phyloP scores from a whole-genome alignment of 2,113 vertebrate genomes.

The Atherinomorus stipes region DNA sequence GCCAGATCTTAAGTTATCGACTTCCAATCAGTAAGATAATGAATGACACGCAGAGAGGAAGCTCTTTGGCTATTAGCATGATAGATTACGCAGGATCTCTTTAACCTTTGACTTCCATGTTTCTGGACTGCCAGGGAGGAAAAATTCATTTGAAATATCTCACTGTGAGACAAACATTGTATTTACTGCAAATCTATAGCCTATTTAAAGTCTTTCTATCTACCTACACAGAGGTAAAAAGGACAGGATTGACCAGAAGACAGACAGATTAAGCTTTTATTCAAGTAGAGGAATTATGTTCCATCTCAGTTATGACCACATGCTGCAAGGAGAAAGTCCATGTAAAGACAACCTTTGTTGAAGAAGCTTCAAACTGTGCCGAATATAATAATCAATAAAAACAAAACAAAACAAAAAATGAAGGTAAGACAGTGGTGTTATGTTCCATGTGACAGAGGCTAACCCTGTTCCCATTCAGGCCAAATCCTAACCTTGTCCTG shows the following conservation, averaged over 20 bases:
- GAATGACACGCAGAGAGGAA: slow-evolving; percentile 7
- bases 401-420: neutral
- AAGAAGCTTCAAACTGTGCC: slow-evolving; percentile 3
- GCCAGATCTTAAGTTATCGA: slow-evolving; percentile 40
- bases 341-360: neutral
- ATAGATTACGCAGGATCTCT: slow-evolving; percentile 25
- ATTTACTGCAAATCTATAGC: slow-evolving; percentile 29
- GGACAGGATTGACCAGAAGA: neutral
- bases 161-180: slow-evolving; percentile 2
- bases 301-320: neutral
- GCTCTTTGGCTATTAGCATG: slow-evolving; percentile 16
- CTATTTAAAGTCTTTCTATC: neutral
- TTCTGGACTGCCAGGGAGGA: neutral
- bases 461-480: slow-evolving; percentile 55
- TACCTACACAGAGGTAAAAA: neutral
- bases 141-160: slow-evolving; percentile 9
- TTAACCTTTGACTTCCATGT: slow-evolving; percentile 29
- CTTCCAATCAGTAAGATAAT: slow-evolving; percentile 43
- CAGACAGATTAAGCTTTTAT: neutral
- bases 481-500: slow-evolving; percentile 39
- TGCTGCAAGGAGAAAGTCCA: neutral
- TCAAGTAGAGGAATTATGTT: neutral
- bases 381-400: neutral
- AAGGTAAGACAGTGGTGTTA: neutral
- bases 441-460: neutral